These are phyloP conservation scores for Dicycla oo DNA, from an alignment of 2,888 invertebrate genomes.

Conservation along the genomic window DNA sequence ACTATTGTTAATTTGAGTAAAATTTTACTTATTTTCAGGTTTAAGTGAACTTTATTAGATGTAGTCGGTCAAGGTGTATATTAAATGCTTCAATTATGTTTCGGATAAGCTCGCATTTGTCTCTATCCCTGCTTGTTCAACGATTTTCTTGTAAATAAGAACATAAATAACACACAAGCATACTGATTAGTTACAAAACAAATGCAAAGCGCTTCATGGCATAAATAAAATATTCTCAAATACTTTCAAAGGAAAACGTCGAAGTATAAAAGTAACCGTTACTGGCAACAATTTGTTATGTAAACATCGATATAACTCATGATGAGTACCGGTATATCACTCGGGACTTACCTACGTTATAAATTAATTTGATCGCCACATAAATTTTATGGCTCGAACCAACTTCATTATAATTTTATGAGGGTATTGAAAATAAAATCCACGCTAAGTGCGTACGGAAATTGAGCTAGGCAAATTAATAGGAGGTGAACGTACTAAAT, in stretches of 20 bases:
- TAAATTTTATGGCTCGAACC: constrained; percentile 64
- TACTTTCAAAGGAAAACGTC: constrained; percentile 36
- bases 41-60: background rate
- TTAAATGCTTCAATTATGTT: background rate
- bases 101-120: background rate
- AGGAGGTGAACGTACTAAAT: background rate
- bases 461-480: constrained; percentile 40
- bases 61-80: background rate
- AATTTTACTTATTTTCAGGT: background rate
- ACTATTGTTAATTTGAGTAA: background rate
- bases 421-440: constrained; percentile 51
- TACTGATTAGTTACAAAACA: background rate
- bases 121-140: background rate
- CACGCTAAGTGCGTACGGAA: constrained; percentile 33
- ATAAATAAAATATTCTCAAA: constrained; percentile 14
- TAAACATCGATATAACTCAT: constrained; percentile 57
- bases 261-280: constrained; percentile 37
- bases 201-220: background rate
- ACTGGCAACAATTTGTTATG: constrained; percentile 49
- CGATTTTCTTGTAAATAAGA: background rate
- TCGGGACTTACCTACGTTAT: constrained; percentile 51
- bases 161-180: background rate
- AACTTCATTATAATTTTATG: constrained; percentile 62
- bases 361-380: constrained; percentile 71
- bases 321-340: constrained; percentile 51